These are phyloP conservation scores for Mesorhabditis sp. DNA, from an alignment of 2,888 invertebrate genomes.

Conservation along the genomic window DNA sequence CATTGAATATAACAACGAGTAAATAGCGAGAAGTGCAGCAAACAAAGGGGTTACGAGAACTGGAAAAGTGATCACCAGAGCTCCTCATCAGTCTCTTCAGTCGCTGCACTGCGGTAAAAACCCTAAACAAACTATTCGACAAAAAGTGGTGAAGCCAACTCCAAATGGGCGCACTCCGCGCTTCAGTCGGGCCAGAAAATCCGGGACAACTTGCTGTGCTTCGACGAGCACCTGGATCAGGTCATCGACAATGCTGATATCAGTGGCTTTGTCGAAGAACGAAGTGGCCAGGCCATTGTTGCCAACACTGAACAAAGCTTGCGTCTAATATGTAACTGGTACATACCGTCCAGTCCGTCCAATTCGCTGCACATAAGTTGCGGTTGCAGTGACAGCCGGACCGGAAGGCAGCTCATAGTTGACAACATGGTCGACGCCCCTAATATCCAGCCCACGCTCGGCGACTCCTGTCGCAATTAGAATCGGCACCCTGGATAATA, in stretches of 20 bases:
- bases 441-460: slow-evolving; percentile 69
- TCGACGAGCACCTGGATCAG: slow-evolving; percentile 64
- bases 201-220: slow-evolving; percentile 77
- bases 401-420: slow-evolving; percentile 61
- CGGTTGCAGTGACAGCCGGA: slow-evolving; percentile 45
- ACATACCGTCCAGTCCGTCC: slow-evolving; percentile 61
- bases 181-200: slow-evolving; percentile 65
- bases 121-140: too few relatives aligned
- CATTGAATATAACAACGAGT: too few relatives aligned
- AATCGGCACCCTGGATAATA: slow-evolving; percentile 24
- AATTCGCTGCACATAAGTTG: slow-evolving; percentile 62
- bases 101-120: too few relatives aligned
- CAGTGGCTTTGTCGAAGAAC: slow-evolving; percentile 68
- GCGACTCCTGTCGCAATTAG: slow-evolving; percentile 90
- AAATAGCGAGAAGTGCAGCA: too few relatives aligned
- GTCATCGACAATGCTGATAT: slow-evolving; percentile 65
- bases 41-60: too few relatives aligned
- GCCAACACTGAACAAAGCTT: slow-evolving; percentile 60
- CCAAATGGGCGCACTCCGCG: neutral
- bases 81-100: too few relatives aligned
- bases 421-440: slow-evolving; percentile 60
- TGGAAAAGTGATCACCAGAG: too few relatives aligned
- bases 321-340: too few relatives aligned
- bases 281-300: slow-evolving; percentile 61
- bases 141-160: too few relatives aligned